These are phyloP conservation scores for Byasa hedistus DNA, from an alignment of 2,888 invertebrate species.

Conservation along the genomic window DNA sequence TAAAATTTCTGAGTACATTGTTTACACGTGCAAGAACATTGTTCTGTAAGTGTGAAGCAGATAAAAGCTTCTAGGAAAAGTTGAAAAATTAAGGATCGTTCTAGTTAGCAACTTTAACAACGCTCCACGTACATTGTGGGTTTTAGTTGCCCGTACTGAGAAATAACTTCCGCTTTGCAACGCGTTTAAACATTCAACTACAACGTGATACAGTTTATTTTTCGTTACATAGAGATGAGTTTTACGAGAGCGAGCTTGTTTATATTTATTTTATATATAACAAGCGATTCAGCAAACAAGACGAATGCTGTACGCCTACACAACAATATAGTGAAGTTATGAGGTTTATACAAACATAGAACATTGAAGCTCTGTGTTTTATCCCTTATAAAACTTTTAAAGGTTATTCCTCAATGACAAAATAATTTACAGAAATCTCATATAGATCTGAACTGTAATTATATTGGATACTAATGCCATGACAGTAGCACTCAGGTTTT, in stretches of 20 bases:
- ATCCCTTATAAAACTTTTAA: too few relatives aligned
- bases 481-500: too few relatives aligned
- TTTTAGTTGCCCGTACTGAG: slow-evolving; percentile 6
- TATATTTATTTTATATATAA: background rate
- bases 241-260: background rate
- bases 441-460: too few relatives aligned
- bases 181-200: slow-evolving; percentile 11
- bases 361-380: too few relatives aligned
- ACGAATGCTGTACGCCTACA: too few relatives aligned
- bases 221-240: background rate
- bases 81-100: slow-evolving; percentile 9
- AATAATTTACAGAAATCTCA: too few relatives aligned
- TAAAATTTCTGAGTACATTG: background rate
- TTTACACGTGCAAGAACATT: background rate
- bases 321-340: too few relatives aligned
- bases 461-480: too few relatives aligned
- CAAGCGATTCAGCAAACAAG: too few relatives aligned
- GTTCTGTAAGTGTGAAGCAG: background rate
- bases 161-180: slow-evolving; percentile 8
- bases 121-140: background rate
- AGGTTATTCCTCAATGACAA: too few relatives aligned
- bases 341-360: too few relatives aligned
- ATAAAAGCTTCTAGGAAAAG: slow-evolving; percentile 1
- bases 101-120: slow-evolving; percentile 1
- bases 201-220: slow-evolving; percentile 1